Conservation (phyloP, 2,797 vertebrate genomes). For the Synaphobranchus kaupii region DNA sequence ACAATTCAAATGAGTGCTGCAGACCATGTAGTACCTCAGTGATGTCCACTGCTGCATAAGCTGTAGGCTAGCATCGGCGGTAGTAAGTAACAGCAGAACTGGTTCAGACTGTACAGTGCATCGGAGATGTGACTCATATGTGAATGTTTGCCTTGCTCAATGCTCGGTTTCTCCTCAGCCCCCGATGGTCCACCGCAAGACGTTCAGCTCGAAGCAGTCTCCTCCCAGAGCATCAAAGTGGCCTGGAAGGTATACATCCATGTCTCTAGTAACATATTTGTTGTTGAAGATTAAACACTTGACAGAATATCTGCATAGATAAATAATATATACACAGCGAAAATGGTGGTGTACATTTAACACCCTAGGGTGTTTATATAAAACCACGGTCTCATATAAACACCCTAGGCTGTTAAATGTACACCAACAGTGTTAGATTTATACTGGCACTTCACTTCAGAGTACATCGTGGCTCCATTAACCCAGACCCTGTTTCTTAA, state of each 20-base stretch:
- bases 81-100: too few species aligned
- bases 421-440: too few species aligned
- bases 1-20: too few species aligned
- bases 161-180: constrained; percentile 68
- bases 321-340: background rate
- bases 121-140: background rate
- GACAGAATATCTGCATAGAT: background rate
- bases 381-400: too few species aligned
- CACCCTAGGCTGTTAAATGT: too few species aligned
- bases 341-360: too few species aligned
- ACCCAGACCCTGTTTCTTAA: background rate
- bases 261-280: background rate
- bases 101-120: background rate
- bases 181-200: constrained; percentile 96
- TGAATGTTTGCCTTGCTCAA: background rate
- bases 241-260: constrained; percentile 89
- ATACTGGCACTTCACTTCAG: background rate
- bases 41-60: too few species aligned
- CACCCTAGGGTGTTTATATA: too few species aligned
- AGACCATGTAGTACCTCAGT: too few species aligned
- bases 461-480: background rate
- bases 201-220: constrained; percentile 91
- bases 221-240: constrained; percentile 95
- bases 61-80: too few species aligned
- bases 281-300: background rate